Evolutionary conservation across 2,797 vertebrate species (phyloP), one percentile per base, ranked within the genome.

Genomic region (Natrix natrix): DNA sequence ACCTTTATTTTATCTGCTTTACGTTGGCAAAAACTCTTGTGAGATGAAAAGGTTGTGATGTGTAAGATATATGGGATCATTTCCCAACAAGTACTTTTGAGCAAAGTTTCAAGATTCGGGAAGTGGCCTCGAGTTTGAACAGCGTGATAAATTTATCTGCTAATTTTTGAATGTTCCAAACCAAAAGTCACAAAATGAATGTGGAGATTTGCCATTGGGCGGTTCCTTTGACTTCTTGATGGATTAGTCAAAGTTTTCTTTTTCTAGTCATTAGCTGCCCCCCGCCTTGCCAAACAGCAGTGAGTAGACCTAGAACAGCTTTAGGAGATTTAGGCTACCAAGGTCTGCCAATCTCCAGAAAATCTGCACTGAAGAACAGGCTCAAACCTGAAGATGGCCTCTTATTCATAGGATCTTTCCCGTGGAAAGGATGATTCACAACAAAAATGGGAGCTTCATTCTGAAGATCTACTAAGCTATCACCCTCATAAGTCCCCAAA

Each of bases 361-460:
- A 43, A 37, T 59, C 6, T 93, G 63, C 86, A 74, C 63, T 95
- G 92, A 61, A 48, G 37, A 83, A 28, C 69, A 57, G 86, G 94
- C 92, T 96, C 93, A 28, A 92, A 94, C 94, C 66, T 93, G 95
- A 96, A 95, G 87, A 74, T 13, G 26, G 89, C 96, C 95, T 95
- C 90, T 10, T 1, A 37, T 95, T 93, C 93, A 59, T 74, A 66
- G 32, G 60, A 87, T 90, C 90, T 95, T 20, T 24, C 1, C 26
- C 4, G 95, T 88, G 93, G 94, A 24, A 86, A 8, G 0, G 92
- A 55, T 94, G 94, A 91, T 86, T 89, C 91, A 93, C 0, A 1
- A 7, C 8, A 43, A 92, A 86, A 59, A 57, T 74, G 59, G 26
- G 14, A 5, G 37, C 94, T 24, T 13, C 3, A 1, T 78, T 78